Evolutionary conservation across 2,797 vertebrate species (phyloP).

Genomic region (Myotis planiceps): DNA sequence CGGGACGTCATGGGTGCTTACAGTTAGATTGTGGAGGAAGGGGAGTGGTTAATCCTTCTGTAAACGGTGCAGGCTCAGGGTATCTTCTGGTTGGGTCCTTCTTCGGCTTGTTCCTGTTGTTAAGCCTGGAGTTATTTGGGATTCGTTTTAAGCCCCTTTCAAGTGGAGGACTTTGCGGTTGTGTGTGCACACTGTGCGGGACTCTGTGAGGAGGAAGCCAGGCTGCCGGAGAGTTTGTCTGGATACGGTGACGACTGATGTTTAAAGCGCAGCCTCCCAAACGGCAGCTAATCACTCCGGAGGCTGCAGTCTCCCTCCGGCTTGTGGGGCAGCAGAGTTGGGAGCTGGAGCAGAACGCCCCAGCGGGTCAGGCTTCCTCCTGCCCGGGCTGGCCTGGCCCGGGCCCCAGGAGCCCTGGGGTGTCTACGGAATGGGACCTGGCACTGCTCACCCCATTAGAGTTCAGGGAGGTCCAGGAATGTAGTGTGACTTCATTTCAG

Average conservation of each 20-base stretch:
- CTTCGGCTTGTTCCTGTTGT: background rate
- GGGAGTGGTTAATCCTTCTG: background rate
- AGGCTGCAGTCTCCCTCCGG: accelerated
- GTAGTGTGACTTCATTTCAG: background rate
- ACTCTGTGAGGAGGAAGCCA: background rate
- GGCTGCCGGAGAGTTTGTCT: background rate
- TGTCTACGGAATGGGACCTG: background rate
- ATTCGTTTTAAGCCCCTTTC: slow-evolving; percentile 22
- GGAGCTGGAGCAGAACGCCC: background rate
- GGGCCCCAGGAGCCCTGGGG: background rate
- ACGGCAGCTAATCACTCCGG: accelerated
- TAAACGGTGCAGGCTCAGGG: background rate
- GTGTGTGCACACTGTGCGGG: background rate
- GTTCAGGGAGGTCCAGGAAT: background rate
- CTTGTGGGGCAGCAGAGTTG: background rate
- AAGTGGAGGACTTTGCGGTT: background rate
- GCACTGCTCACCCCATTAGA: background rate
- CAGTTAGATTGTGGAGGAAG: background rate
- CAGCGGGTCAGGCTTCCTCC: too few species aligned
- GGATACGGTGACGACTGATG: background rate
- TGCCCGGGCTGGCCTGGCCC: background rate
- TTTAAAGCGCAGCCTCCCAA: too few species aligned
- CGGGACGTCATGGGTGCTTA: background rate
- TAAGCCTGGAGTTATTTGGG: background rate
- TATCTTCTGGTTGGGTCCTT: background rate